phyloP scores from a whole-genome alignment of 2,113 vertebrate genomes.

The Agapornis roseicollis region DNA sequence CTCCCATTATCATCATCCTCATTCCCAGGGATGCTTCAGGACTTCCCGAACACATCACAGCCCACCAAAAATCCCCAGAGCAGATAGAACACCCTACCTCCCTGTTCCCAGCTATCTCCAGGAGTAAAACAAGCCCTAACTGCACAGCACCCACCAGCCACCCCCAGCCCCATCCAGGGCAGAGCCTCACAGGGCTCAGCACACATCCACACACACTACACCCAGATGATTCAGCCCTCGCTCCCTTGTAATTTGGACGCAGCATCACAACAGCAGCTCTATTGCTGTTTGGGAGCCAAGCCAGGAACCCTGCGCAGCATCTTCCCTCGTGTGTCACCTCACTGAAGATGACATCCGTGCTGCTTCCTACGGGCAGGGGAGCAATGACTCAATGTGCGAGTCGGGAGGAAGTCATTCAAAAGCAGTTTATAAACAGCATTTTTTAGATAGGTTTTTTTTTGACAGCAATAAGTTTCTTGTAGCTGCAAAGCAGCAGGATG shows the following conservation, averaged over 20 bases:
- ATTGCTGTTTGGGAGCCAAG: background rate
- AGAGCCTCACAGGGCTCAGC: background rate
- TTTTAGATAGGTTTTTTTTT: background rate
- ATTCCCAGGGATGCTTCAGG: background rate
- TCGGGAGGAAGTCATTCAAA: background rate
- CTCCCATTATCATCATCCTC: background rate
- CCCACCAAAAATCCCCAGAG: background rate
- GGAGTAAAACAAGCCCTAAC: background rate
- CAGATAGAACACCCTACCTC: background rate
- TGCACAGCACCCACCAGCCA: background rate
- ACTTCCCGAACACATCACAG: background rate
- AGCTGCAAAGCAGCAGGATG: background rate
- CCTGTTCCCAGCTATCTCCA: no score
- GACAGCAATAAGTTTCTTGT: background rate
- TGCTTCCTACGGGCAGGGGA: background rate
- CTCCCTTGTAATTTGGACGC: background rate
- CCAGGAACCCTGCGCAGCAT: background rate
- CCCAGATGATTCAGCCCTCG: conserved; percentile 20
- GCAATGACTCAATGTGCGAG: background rate
- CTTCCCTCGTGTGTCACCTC: background rate
- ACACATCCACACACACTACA: background rate
- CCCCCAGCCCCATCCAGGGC: background rate
- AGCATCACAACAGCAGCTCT: background rate
- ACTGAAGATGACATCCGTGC: background rate
- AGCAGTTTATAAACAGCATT: background rate